Conservation (phyloP, 2,797 vertebrate species). For the Phataginus tricuspis region DNA sequence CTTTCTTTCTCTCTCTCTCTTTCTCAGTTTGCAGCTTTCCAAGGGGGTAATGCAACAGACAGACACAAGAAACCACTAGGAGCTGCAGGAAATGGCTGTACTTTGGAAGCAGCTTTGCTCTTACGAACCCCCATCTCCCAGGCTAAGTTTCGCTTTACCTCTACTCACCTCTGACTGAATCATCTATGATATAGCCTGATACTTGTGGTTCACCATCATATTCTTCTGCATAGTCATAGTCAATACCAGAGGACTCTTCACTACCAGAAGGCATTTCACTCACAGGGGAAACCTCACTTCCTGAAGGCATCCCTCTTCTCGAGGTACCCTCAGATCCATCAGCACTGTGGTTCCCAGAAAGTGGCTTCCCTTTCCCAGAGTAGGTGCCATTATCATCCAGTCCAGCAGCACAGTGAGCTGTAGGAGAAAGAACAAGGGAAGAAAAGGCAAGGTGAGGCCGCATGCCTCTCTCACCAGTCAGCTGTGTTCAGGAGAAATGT, state of each 20-base stretch:
- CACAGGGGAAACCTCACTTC: not conserved
- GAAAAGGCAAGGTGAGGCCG: not conserved
- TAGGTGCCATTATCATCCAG: slow-evolving; percentile 70
- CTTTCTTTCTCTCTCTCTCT: not conserved
- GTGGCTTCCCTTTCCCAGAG: not conserved
- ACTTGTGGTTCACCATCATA: slow-evolving; percentile 77
- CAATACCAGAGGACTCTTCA: not conserved
- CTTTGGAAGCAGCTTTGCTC: not conserved
- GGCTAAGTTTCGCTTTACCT: not conserved
- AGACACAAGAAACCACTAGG: not conserved
- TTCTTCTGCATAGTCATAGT: slow-evolving; percentile 83
- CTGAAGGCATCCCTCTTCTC: not conserved
- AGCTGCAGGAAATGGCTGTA: not conserved
- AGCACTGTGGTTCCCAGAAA: slow-evolving; percentile 19
- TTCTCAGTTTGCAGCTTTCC: not conserved
- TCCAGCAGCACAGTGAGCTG: slow-evolving; percentile 41
- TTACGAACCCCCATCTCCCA: not conserved
- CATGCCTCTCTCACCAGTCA: not conserved
- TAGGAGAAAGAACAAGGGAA: not conserved
- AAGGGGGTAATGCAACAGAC: not conserved
- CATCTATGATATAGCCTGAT: slow-evolving; percentile 80
- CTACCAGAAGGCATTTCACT: slow-evolving; percentile 47
- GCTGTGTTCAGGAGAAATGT: not conserved
- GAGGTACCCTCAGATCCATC: slow-evolving; percentile 14
- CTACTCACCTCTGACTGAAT: slow-evolving; percentile 82